Percentiles rank a stretch among this genome's conserved stretches.
These are phyloP conservation scores for Tyrannus savana DNA, from an alignment of 2,113 vertebrate species.

Conservation along the genomic window DNA sequence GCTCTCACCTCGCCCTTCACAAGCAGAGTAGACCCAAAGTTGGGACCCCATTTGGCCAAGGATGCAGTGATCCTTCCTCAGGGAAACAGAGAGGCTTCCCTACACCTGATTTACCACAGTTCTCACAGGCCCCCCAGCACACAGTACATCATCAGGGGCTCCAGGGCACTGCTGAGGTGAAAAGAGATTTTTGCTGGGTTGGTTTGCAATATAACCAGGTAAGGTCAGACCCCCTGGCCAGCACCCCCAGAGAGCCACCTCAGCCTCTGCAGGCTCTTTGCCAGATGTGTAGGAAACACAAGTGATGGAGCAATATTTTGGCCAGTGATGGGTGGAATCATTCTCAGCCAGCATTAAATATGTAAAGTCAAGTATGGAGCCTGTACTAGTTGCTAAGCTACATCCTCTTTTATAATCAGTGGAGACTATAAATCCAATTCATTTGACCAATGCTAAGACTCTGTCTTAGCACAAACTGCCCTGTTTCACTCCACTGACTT, in stretches of 20 bases:
- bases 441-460: constrained; percentile 24
- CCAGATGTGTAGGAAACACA: not conserved
- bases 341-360: not conserved
- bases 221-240: not conserved
- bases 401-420: not conserved
- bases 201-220: not conserved
- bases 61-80: not conserved
- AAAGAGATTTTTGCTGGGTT: not conserved
- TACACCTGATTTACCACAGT: not conserved
- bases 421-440: not conserved
- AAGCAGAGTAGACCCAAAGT: not conserved
- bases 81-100: not conserved
- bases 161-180: not conserved
- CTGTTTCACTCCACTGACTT: constrained; percentile 41
- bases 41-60: not conserved
- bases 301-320: not conserved
- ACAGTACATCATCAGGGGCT: not conserved
- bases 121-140: not conserved
- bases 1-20: not conserved
- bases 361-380: not conserved
- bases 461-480: not conserved
- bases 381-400: not conserved
- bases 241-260: not conserved
- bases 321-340: not conserved
- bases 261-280: not conserved